Percentiles rank a stretch among this genome's conserved stretches.
Evolutionary conservation across 1,140 invertebrate genomes (phyloP).

Genomic region (Drosophila seguyi): DNA sequence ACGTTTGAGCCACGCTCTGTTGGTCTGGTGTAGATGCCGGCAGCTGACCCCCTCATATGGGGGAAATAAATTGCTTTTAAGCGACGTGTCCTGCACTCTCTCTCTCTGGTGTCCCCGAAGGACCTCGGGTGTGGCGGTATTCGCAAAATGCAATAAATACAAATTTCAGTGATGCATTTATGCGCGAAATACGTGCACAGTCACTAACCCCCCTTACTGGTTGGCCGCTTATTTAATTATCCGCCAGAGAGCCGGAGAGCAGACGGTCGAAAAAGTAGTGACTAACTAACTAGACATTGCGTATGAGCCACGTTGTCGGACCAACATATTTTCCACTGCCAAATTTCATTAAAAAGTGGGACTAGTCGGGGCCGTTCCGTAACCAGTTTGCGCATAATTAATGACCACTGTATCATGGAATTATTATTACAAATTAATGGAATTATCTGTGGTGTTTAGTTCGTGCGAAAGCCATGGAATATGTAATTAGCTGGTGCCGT

Average conservation of each 20-base stretch:
- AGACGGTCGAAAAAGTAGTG: conserved; percentile 11
- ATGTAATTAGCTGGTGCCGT: conserved; percentile 65
- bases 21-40: conserved; percentile 10
- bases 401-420: conserved; percentile 52
- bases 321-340: conserved; percentile 37
- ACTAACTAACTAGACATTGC: conserved; percentile 35
- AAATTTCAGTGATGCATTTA: conserved; percentile 62
- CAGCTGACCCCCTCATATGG: conserved; percentile 46
- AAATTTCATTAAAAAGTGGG: conserved; percentile 32
- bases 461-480: conserved; percentile 67
- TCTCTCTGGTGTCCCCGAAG: conserved; percentile 19
- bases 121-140: conserved; percentile 42
- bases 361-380: background rate
- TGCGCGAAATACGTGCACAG: conserved; percentile 47
- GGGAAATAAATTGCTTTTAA: conserved; percentile 75
- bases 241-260: conserved; percentile 6
- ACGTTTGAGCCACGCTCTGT: conserved; percentile 38
- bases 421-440: conserved; percentile 75
- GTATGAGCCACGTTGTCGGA: conserved; percentile 30
- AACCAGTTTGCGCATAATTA: conserved; percentile 41
- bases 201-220: conserved; percentile 11
- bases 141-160: conserved; percentile 71
- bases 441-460: conserved; percentile 61
- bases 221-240: conserved; percentile 47
- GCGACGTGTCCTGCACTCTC: conserved; percentile 25